Evolutionary conservation across 2,797 vertebrate species (phyloP).

Genomic region (Novumbra hubbsi): DNA sequence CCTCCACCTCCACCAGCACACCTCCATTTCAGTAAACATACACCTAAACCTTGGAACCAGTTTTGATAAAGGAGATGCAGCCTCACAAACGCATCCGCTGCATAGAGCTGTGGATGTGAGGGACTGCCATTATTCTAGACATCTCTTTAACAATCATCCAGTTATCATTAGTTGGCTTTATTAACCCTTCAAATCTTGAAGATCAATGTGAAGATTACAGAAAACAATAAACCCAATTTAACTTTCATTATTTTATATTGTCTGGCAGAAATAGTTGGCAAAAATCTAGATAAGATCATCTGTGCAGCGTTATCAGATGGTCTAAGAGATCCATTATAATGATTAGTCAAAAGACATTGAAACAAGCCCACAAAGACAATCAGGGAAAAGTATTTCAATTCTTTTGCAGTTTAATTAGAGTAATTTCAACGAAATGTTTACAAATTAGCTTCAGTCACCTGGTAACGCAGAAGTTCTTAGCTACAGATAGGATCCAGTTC

Average conservation of each 20-base stretch:
- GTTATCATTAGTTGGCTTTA: background rate
- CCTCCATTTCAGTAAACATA: background rate
- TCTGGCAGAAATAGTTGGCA: background rate
- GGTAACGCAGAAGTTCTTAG: background rate
- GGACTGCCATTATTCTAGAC: background rate
- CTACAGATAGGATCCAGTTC: no score
- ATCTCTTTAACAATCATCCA: background rate
- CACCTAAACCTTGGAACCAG: background rate
- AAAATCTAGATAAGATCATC: background rate
- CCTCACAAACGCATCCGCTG: background rate
- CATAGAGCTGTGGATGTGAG: background rate
- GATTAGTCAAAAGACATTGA: background rate
- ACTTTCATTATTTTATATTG: background rate
- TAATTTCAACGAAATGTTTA: background rate
- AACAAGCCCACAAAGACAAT: background rate
- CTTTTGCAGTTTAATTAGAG: background rate
- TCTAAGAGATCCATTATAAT: constrained; percentile 6
- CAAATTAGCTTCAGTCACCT: background rate
- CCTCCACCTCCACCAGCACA: background rate
- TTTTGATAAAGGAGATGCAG: background rate
- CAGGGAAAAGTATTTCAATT: background rate
- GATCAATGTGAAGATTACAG: background rate
- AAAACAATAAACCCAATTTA: background rate
- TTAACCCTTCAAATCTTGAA: background rate
- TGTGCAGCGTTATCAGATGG: background rate